Evolutionary conservation across 2,888 invertebrate genomes (phyloP).

Genomic region (Vanessa cardui): DNA sequence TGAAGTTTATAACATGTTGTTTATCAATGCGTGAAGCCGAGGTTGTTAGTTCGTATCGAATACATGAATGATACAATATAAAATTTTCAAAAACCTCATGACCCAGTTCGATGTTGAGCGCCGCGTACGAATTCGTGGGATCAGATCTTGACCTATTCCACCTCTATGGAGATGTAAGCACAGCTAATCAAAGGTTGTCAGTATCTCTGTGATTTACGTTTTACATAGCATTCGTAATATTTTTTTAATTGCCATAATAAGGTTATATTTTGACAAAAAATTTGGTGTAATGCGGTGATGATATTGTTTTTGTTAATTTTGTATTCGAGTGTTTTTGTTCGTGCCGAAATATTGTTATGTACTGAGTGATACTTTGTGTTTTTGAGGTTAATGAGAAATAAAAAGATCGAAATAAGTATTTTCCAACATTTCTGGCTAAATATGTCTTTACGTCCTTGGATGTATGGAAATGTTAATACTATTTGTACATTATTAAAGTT

Average conservation of each 20-base stretch:
- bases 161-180: slow-evolving; percentile 24
- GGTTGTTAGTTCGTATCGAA: neutral
- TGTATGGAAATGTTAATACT: too few relatives aligned
- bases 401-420: too few relatives aligned
- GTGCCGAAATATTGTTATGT: too few relatives aligned
- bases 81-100: slow-evolving; percentile 14
- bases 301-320: too few relatives aligned
- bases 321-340: too few relatives aligned
- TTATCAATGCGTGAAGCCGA: neutral
- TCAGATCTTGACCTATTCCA: slow-evolving; percentile 28
- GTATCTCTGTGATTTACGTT: slow-evolving; percentile 10
- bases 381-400: too few relatives aligned
- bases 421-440: too few relatives aligned
- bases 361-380: too few relatives aligned
- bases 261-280: neutral
- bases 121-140: slow-evolving; percentile 17
- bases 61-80: neutral
- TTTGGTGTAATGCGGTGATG: neutral
- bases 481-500: too few relatives aligned
- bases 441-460: too few relatives aligned
- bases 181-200: slow-evolving; percentile 16
- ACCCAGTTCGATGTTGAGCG: slow-evolving; percentile 22
- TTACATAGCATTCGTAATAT: slow-evolving; percentile 2
- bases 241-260: slow-evolving; percentile 1
- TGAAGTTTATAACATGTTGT: too few relatives aligned